Percentiles rank a stretch among this genome's conserved stretches.
These are phyloP conservation scores for Liasis olivaceus DNA, from an alignment of 2,797 vertebrate species.

Conservation along the genomic window DNA sequence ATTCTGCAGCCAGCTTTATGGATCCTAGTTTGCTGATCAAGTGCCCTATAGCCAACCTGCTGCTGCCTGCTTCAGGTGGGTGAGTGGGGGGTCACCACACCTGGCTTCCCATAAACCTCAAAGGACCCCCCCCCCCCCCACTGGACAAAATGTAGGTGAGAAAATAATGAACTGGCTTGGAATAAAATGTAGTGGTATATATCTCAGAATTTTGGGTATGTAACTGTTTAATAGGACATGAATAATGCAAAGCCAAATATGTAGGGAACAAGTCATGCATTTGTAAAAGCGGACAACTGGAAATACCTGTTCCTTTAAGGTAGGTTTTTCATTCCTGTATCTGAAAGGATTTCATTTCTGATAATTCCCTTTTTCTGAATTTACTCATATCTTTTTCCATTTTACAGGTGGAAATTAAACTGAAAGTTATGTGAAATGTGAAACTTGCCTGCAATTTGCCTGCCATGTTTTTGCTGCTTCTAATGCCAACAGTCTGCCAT, in stretches of 20 bases:
- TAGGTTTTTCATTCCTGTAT: not conserved
- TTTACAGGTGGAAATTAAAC: not conserved
- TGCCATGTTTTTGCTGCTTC: slow-evolving; percentile 18
- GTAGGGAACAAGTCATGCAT: not conserved
- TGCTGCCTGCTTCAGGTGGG: not conserved
- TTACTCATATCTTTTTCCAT: not conserved
- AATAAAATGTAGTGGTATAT: not conserved
- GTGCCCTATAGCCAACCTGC: not conserved
- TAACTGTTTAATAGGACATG: rapidly evolving
- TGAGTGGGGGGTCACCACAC: not conserved
- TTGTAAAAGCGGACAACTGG: not conserved
- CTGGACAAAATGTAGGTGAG: not conserved
- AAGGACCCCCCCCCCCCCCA: not conserved
- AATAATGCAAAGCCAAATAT: not conserved
- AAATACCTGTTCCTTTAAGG: not conserved
- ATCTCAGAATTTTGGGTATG: not conserved
- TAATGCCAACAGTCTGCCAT: slow-evolving; percentile 36
- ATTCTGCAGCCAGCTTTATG: not conserved
- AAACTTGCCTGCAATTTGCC: slow-evolving; percentile 18
- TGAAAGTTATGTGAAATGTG: not conserved
- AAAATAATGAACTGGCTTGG: not conserved
- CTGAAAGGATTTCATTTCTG: rapidly evolving
- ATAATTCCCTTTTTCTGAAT: not conserved
- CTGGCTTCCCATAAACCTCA: not conserved
- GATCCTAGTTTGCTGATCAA: not conserved